phyloP scores from a whole-genome alignment of 2,888 invertebrate species.

The Sphaerophoria taeniata region DNA sequence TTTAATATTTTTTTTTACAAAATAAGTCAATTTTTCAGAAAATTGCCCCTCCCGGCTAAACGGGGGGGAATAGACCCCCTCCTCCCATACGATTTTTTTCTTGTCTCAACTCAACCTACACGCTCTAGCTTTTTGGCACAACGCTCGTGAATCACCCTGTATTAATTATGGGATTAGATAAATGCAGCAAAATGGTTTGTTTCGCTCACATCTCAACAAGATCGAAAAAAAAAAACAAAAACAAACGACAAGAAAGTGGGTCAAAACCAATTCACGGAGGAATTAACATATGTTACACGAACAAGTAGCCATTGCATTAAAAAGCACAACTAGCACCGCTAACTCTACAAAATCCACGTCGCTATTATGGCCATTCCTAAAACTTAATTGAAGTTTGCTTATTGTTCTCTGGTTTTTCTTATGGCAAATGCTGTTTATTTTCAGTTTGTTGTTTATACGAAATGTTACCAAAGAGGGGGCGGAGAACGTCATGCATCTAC shows the following conservation, averaged over 20 bases:
- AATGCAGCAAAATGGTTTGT: slow-evolving; percentile 34
- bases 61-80: no score
- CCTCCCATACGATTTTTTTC: no score
- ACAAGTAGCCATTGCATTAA: slow-evolving; percentile 15
- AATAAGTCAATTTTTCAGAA: no score
- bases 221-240: slow-evolving; percentile 9
- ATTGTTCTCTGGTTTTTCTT: not conserved
- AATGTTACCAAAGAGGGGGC: slow-evolving; percentile 10
- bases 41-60: no score
- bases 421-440: slow-evolving; percentile 10
- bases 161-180: slow-evolving; percentile 27
- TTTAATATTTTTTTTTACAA: no score
- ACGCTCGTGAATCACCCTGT: no score
- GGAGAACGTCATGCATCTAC: slow-evolving; percentile 18
- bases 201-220: slow-evolving; percentile 16
- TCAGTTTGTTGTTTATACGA: not conserved
- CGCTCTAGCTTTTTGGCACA: no score
- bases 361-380: no score
- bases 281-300: slow-evolving; percentile 69
- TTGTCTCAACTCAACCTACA: no score
- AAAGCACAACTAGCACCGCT: not conserved
- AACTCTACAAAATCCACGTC: slow-evolving; percentile 9
- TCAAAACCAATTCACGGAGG: slow-evolving; percentile 71
- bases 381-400: slow-evolving; percentile 19
- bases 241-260: slow-evolving; percentile 56